phyloP scores from a whole-genome alignment of 2,113 vertebrate species.

The Zosterops borbonicus region DNA sequence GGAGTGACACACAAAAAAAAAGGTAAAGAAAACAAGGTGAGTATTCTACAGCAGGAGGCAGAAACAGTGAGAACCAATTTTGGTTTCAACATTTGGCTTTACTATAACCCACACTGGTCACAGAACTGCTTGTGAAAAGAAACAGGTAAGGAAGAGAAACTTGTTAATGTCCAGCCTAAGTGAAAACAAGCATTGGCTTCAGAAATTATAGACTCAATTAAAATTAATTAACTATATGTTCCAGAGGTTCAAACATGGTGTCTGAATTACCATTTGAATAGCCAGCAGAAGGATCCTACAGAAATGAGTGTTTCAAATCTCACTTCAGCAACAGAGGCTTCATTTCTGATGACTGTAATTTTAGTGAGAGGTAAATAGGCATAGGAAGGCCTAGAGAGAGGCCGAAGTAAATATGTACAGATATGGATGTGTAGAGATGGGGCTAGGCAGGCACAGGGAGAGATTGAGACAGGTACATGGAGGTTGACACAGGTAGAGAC shows the following conservation, averaged over 20 bases:
- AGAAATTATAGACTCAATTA: not conserved
- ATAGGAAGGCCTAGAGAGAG: too few species aligned
- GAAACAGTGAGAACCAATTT: not conserved
- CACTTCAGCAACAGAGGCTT: not conserved
- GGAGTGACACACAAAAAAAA: not conserved
- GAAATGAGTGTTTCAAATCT: not conserved
- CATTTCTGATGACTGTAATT: not conserved
- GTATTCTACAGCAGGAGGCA: not conserved
- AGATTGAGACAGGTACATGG: not conserved
- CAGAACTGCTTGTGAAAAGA: not conserved
- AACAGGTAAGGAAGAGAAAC: not conserved
- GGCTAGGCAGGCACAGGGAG: not conserved
- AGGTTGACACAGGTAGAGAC: not conserved
- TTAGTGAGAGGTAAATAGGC: not conserved
- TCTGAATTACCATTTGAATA: not conserved
- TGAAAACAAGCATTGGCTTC: not conserved
- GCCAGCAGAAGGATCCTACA: not conserved
- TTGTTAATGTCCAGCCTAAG: not conserved
- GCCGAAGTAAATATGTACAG: too few species aligned
- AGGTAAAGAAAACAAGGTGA: not conserved
- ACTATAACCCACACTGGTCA: not conserved
- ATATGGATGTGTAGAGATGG: fast-evolving
- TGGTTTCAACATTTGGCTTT: not conserved
- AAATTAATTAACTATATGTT: not conserved
- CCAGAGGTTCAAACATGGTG: not conserved